Base-by-base conservation (phyloP, 1,140 invertebrate species). In the Manduca sexta region DNA sequence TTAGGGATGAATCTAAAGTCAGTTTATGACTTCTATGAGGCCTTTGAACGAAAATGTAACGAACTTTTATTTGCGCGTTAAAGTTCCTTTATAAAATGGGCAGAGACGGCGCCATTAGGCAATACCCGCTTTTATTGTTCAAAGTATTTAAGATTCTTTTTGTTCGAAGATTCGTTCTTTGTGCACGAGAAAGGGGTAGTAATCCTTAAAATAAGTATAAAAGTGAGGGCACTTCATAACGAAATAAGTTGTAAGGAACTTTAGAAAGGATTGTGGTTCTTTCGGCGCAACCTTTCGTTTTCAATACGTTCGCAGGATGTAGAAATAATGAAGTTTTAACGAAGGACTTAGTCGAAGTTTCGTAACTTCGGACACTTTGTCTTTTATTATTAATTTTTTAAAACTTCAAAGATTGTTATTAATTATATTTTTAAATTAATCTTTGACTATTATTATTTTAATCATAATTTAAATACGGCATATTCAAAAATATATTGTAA, bases 1-100 rank as follows among this genome's bases (percentile, higher is more conserved):
- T 80, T 59, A 37, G 59, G 75, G 73, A 78, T 74, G 58, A 80
- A 74, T 51, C 64, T 75, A 70, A 80, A 83, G 69, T 74, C 69
- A 60, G 67, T 80, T 84, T 84, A 84, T 68, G 75, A 69, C 60
- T 63, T 71, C 74, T 73, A 71, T 70, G 76, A 69, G 70, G 68
- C 70, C 66, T 69, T 64, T 63, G 64, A 56, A 54, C 65, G 53
- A 61, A 70, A 79, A 74, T 69, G 64, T 70, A 78, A 77, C 66
- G 60, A 70, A 70, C 59, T 76, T 77, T 80, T 61, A 62, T 75
- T 81, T 74, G 21, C 71, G 69, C 21, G 8, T 26, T 3, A 8
- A 26, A 26, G 8, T 26, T 5, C 21, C 4, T 26, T 8, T 1
- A 26, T 26, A 26, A 26, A 26, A 26, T 26, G 4, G 21, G 4